Conservation (phyloP, 92 coral and sea anemone genomes). For the Chrysogorgia sp. region DNA sequence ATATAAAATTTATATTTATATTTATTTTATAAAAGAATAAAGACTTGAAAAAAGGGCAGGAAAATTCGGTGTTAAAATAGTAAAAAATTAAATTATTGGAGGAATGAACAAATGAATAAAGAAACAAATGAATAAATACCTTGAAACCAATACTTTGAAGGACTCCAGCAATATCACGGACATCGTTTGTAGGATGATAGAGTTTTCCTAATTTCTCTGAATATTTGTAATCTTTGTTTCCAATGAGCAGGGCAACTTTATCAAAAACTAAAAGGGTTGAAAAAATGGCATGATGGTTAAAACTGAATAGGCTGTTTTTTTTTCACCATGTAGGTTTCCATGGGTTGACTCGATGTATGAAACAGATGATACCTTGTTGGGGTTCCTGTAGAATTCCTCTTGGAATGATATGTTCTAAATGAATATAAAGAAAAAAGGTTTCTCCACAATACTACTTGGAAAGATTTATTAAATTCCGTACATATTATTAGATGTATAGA, state of each 20-base stretch:
- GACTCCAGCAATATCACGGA: conserved; percentile 82
- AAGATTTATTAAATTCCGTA: background rate
- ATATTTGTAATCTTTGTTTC: conserved; percentile 75
- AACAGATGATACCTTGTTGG: conserved; percentile 19
- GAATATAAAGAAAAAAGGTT: background rate
- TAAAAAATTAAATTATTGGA: too few species aligned
- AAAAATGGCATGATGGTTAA: background rate
- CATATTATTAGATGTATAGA: too few species aligned
- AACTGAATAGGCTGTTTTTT: too few species aligned
- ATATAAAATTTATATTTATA: background rate
- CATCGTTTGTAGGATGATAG: conserved; percentile 93
- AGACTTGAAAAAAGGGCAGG: too few species aligned
- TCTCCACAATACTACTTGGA: background rate
- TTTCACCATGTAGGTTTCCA: background rate
- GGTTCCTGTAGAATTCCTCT: conserved; percentile 13
- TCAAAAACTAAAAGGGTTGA: conserved; percentile 56
- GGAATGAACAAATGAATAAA: too few species aligned
- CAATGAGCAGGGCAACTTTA: conserved; percentile 93
- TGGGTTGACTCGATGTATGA: background rate
- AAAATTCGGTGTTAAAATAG: too few species aligned
- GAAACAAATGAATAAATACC: conserved; percentile 43
- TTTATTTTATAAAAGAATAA: too few species aligned
- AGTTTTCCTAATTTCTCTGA: conserved; percentile 60
- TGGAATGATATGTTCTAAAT: conserved; percentile 4
- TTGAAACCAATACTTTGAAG: conserved; percentile 83